A percentile compares a stretch with the other conserved stretches of the same genome.
Conservation (phyloP, 2,113 vertebrate species). For the Pycnonotus jocosus region DNA sequence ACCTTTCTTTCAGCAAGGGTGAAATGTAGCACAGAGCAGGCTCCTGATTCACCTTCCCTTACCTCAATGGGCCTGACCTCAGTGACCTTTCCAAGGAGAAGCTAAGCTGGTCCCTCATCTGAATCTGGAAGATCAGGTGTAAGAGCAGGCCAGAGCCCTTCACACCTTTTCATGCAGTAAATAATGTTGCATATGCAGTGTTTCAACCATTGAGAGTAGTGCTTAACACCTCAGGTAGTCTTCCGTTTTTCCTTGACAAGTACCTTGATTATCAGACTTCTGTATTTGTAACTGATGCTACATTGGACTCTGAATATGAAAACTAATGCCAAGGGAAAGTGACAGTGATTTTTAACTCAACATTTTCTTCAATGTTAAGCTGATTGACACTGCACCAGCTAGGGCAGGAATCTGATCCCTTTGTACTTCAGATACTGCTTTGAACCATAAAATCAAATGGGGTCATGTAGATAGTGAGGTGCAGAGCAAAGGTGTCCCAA, state of each 20-base stretch:
- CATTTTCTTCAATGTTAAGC: not conserved
- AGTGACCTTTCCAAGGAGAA: not conserved
- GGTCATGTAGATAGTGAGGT: accelerated
- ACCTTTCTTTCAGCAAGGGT: not conserved
- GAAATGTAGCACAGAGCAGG: not conserved
- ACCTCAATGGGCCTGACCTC: not conserved
- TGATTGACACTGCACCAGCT: not conserved
- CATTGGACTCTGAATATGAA: not conserved
- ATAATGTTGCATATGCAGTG: not conserved
- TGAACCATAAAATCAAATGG: not conserved
- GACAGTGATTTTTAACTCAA: not conserved
- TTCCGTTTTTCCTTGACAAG: not conserved
- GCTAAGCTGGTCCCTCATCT: not conserved
- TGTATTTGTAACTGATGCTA: not conserved
- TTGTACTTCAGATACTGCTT: not conserved
- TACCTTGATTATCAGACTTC: not conserved
- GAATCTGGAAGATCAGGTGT: not conserved
- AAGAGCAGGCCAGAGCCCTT: not conserved
- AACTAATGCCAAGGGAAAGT: not conserved
- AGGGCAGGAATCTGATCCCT: not conserved
- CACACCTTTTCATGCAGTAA: not conserved
- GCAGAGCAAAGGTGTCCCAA: not conserved
- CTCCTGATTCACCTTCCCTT: not conserved
- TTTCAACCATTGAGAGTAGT: not conserved
- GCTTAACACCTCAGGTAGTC: not conserved